Conservation (phyloP, 2,888 invertebrate species). For the Lasius platythorax region DNA sequence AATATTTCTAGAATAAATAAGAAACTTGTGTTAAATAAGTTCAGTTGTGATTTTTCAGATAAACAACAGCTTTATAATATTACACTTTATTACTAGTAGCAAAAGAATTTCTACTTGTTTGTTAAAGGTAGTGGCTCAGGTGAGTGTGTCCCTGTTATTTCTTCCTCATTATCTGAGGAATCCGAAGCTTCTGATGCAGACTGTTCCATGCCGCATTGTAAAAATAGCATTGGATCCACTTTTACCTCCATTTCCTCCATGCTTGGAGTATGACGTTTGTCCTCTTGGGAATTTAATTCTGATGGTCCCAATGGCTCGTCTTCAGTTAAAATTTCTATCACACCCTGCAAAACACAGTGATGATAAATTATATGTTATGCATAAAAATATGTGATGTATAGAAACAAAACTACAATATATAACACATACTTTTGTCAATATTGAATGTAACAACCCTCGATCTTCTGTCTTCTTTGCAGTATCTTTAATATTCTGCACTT, state of each 20-base stretch:
- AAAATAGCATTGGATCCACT: slow-evolving; percentile 90
- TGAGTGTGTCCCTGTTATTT: slow-evolving; percentile 69
- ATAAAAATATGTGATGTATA: slow-evolving; percentile 18
- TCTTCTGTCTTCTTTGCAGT: slow-evolving; percentile 85
- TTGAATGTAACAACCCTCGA: slow-evolving; percentile 87
- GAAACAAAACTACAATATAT: neutral
- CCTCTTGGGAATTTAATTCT: slow-evolving; percentile 71
- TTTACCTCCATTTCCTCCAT: slow-evolving; percentile 89
- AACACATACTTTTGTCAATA: slow-evolving; percentile 87
- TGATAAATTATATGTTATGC: neutral
- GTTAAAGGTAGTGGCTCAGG: slow-evolving; percentile 71
- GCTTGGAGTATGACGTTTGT: slow-evolving; percentile 76
- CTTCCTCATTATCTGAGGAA: slow-evolving; percentile 83
- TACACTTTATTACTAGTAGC: neutral
- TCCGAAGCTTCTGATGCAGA: slow-evolving; percentile 81
- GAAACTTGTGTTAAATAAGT: neutral
- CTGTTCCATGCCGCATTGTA: slow-evolving; percentile 88
- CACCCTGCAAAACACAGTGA: slow-evolving; percentile 72
- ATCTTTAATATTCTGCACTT: slow-evolving; percentile 76
- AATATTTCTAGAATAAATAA: slow-evolving; percentile 53
- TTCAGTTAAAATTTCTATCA: slow-evolving; percentile 79
- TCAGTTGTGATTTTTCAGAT: neutral
- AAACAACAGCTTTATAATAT: neutral
- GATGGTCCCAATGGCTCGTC: slow-evolving; percentile 75
- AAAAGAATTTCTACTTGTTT: slow-evolving; percentile 74